A percentile compares a stretch with the other conserved stretches of the same genome.
Evolutionary conservation across 2,888 invertebrate species (phyloP).

Genomic region (Drosophila mayaguana): DNA sequence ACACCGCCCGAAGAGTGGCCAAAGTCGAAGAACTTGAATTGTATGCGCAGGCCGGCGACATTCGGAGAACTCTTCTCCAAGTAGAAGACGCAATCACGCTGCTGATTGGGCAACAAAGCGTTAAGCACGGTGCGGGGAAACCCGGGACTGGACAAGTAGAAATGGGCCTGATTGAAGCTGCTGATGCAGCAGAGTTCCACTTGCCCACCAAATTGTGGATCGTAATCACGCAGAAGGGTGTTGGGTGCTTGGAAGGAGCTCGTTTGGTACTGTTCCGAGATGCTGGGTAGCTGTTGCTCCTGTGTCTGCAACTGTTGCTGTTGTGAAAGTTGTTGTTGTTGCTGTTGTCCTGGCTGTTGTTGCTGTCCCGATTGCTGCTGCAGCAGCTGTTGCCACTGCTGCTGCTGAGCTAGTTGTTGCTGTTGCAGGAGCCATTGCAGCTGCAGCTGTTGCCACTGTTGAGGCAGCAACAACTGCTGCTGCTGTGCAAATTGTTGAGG

Average conservation of each 20-base stretch:
- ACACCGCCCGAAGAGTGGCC: slow-evolving; percentile 75
- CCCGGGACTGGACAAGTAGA: slow-evolving; percentile 87
- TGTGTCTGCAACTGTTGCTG: slow-evolving; percentile 31
- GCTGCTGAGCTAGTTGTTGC: slow-evolving; percentile 9
- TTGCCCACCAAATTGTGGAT: slow-evolving; percentile 58
- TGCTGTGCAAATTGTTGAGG: slow-evolving; percentile 26
- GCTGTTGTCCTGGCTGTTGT: slow-evolving; percentile 26
- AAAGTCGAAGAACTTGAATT: slow-evolving; percentile 87
- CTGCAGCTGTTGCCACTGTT: slow-evolving; percentile 24
- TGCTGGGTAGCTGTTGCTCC: slow-evolving; percentile 57
- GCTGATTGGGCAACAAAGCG: slow-evolving; percentile 74
- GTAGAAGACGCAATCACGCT: slow-evolving; percentile 86
- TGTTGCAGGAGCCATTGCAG: not conserved
- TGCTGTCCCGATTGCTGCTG: slow-evolving; percentile 1
- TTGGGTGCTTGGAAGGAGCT: slow-evolving; percentile 55
- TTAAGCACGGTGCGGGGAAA: slow-evolving; percentile 86
- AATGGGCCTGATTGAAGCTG: slow-evolving; percentile 85
- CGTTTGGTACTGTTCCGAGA: slow-evolving; percentile 68
- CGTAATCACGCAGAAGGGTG: slow-evolving; percentile 62
- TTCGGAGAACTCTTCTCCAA: slow-evolving; percentile 85
- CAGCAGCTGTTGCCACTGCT: slow-evolving; percentile 18
- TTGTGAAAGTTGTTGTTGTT: slow-evolving; percentile 24
- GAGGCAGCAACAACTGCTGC: slow-evolving; percentile 22
- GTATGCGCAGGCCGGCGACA: slow-evolving; percentile 86
- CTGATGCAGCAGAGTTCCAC: slow-evolving; percentile 84